Evolutionary conservation across 2,797 vertebrate genomes (phyloP).

Genomic region (Ceryle rudis): DNA sequence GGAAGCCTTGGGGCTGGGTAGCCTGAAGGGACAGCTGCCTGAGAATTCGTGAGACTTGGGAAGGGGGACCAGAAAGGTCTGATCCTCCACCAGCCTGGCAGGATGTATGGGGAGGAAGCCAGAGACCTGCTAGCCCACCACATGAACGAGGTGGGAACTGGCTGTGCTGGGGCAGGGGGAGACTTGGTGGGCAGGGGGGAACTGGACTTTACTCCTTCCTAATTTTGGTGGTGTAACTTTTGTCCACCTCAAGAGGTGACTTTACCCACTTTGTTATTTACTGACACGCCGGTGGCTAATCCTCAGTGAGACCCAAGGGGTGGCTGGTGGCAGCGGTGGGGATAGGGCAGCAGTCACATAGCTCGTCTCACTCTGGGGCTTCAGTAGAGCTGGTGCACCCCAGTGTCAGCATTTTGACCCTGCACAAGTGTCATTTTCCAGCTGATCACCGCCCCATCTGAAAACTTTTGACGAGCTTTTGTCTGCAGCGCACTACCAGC

Average conservation of each 20-base stretch:
- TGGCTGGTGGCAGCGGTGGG: background rate
- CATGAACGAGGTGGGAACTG: background rate
- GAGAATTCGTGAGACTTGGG: background rate
- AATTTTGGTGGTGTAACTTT: background rate
- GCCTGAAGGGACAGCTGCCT: background rate
- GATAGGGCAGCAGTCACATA: background rate
- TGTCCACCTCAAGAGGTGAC: background rate
- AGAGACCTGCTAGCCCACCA: background rate
- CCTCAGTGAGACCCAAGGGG: background rate
- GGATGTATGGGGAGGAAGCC: background rate
- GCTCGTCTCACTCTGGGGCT: background rate
- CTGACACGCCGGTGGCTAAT: rapidly evolving
- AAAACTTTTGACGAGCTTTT: background rate
- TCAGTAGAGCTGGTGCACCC: background rate
- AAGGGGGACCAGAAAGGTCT: background rate
- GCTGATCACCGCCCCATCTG: background rate
- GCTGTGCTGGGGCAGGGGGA: background rate
- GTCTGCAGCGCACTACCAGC: background rate
- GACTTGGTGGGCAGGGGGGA: background rate
- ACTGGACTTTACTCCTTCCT: background rate
- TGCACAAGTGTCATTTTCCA: background rate
- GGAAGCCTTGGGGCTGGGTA: background rate
- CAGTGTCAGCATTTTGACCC: background rate
- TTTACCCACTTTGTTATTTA: background rate
- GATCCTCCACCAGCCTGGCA: background rate